phyloP scores from a whole-genome alignment of 2,888 invertebrate species.

The Pterostichus niger region DNA sequence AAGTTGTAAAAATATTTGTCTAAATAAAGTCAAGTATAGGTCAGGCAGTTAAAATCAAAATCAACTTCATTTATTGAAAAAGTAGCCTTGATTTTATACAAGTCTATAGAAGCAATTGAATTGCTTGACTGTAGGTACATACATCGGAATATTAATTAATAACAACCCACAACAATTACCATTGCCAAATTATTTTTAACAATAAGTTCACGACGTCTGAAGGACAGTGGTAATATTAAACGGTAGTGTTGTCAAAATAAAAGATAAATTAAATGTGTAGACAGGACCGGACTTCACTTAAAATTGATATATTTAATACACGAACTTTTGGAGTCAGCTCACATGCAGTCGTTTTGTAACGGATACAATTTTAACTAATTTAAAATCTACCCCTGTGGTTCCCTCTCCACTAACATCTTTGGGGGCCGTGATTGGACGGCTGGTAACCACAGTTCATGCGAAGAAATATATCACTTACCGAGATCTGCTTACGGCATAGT shows the following conservation, averaged over 20 bases:
- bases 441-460: too few relatives aligned
- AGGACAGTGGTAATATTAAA: slow-evolving; percentile 21
- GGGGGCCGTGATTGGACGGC: too few relatives aligned
- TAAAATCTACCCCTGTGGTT: too few relatives aligned
- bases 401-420: too few relatives aligned
- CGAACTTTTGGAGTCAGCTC: too few relatives aligned
- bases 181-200: too few relatives aligned
- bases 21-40: slow-evolving; percentile 42
- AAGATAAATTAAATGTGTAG: background rate
- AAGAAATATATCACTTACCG: too few relatives aligned
- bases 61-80: background rate
- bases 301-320: too few relatives aligned
- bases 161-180: slow-evolving; percentile 10
- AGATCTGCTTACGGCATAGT: too few relatives aligned
- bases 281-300: too few relatives aligned
- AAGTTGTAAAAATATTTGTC: slow-evolving; percentile 1
- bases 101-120: background rate
- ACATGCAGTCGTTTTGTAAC: too few relatives aligned
- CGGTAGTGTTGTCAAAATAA: slow-evolving; percentile 42
- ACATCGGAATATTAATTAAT: slow-evolving; percentile 9
- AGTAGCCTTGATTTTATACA: slow-evolving; percentile 26
- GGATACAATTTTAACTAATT: too few relatives aligned
- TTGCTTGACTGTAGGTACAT: background rate
- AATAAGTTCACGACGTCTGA: background rate
- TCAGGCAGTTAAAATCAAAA: background rate